Percentiles rank a stretch among this genome's conserved stretches.
phyloP scores from a whole-genome alignment of 1,140 invertebrate genomes.

The Ooceraea biroi region DNA sequence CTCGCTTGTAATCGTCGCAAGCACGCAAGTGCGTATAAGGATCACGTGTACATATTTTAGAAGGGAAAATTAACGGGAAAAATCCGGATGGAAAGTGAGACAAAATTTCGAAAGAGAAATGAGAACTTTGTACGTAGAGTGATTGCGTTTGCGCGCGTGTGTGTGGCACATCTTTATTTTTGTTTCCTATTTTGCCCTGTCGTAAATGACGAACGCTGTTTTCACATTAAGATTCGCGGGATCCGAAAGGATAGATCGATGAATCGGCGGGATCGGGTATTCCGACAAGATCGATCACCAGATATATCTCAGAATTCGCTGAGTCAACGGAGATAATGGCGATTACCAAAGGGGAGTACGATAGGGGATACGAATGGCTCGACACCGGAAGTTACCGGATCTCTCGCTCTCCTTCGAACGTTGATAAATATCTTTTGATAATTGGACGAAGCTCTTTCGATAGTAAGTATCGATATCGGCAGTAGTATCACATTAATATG shows the following conservation, averaged over 20 bases:
- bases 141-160: too few relatives aligned
- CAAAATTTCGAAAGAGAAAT: too few relatives aligned
- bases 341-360: conserved; percentile 48
- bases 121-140: not conserved
- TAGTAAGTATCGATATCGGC: conserved; percentile 66
- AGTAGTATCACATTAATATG: conserved; percentile 55
- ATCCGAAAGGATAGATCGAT: conserved; percentile 48
- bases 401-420: conserved; percentile 59
- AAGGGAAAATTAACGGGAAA: too few relatives aligned
- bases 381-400: conserved; percentile 74
- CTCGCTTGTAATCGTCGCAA: not conserved
- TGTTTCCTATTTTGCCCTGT: conserved; percentile 27
- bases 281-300: conserved; percentile 54
- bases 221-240: conserved; percentile 54
- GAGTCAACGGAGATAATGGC: conserved; percentile 77
- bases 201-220: conserved; percentile 51
- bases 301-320: conserved; percentile 66
- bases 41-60: not conserved
- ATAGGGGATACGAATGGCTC: conserved; percentile 25
- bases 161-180: too few relatives aligned
- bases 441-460: conserved; percentile 61
- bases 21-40: not conserved
- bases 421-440: conserved; percentile 58
- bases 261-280: conserved; percentile 42
- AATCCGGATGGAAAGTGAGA: too few relatives aligned